These are phyloP conservation scores for Idaea aversata DNA, from an alignment of 2,888 invertebrate genomes.

Conservation along the genomic window DNA sequence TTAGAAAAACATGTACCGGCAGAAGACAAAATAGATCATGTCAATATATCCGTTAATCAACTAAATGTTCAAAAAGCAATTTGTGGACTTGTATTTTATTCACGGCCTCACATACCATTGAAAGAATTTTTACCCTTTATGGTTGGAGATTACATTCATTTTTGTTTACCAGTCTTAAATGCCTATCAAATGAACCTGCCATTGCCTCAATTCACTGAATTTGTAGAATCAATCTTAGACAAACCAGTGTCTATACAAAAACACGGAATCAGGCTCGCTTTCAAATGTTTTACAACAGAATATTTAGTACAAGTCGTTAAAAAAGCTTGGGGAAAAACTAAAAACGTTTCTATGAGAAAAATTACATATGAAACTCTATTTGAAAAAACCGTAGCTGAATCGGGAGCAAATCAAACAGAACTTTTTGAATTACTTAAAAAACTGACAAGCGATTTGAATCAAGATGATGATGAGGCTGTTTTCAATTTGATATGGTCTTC, in stretches of 20 bases:
- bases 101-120: constrained; percentile 43
- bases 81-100: constrained; percentile 39
- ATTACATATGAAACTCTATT: constrained; percentile 38
- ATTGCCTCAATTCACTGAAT: constrained; percentile 31
- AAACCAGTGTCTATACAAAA: constrained; percentile 47
- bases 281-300: constrained; percentile 35
- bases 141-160: constrained; percentile 44
- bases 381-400: constrained; percentile 28
- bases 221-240: constrained; percentile 39
- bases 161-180: constrained; percentile 42
- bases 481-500: constrained; percentile 13
- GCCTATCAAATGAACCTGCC: constrained; percentile 39
- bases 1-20: constrained; percentile 42
- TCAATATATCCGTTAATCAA: constrained; percentile 26
- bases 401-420: constrained; percentile 17
- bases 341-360: constrained; percentile 43
- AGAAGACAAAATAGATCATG: constrained; percentile 36
- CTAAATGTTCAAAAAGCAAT: constrained; percentile 38
- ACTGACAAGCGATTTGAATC: constrained; percentile 34
- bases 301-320: constrained; percentile 32
- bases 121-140: constrained; percentile 34
- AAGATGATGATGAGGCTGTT: constrained; percentile 38
- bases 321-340: constrained; percentile 40
- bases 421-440: constrained; percentile 36
- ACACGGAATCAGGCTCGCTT: constrained; percentile 44